phyloP scores from a whole-genome alignment of 2,113 vertebrate genomes.

The Odocoileus virginianus region DNA sequence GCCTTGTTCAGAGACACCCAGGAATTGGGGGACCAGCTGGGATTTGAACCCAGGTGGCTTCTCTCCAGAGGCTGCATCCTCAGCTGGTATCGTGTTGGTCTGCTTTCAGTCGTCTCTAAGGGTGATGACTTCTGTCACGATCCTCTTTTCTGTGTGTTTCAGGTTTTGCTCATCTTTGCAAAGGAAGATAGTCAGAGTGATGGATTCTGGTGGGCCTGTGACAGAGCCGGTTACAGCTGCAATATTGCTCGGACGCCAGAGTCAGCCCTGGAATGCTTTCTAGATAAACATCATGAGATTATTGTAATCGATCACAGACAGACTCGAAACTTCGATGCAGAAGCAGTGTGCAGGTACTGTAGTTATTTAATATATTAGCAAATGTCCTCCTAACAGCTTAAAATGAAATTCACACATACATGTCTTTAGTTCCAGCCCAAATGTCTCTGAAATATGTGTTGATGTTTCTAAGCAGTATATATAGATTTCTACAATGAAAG shows the following conservation, averaged over 20 bases:
- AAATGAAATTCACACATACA: neutral
- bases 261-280: constrained; percentile 92
- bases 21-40: neutral
- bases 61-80: neutral
- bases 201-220: constrained; percentile 97
- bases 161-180: constrained; percentile 95
- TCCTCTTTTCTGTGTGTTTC: constrained; percentile 56
- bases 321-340: constrained; percentile 88
- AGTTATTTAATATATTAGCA: neutral
- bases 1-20: neutral
- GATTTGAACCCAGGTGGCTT: neutral
- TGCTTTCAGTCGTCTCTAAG: neutral
- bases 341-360: constrained; percentile 91
- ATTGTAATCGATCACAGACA: constrained; percentile 92
- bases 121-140: neutral
- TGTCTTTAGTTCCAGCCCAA: neutral
- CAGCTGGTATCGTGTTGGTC: neutral
- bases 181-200: constrained; percentile 97
- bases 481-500: neutral
- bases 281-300: constrained; percentile 96
- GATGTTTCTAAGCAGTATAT: neutral
- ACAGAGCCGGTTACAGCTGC: constrained; percentile 92
- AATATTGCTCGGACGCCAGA: constrained; percentile 91
- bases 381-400: neutral
- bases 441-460: neutral